Percentiles rank a stretch among this genome's conserved stretches.
phyloP scores from a whole-genome alignment of 2,113 vertebrate species.

The Dinomys branickii region DNA sequence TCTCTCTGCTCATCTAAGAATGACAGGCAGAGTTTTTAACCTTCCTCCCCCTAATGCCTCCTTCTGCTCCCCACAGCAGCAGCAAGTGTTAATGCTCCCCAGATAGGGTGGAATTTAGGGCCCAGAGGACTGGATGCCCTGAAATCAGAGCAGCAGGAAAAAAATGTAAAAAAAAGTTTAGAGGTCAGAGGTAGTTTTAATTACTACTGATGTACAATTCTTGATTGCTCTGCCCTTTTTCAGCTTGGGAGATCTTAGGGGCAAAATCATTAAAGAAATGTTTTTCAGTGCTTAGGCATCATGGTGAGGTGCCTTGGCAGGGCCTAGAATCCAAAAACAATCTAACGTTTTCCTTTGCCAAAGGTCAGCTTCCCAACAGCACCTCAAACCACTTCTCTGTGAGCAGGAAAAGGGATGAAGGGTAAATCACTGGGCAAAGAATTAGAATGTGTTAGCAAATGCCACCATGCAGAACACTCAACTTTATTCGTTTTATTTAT shows the following conservation, averaged over 20 bases:
- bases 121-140: background rate
- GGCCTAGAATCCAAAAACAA: conserved; percentile 26
- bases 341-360: conserved; percentile 40
- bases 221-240: background rate
- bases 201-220: background rate
- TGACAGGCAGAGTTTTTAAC: background rate
- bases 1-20: background rate
- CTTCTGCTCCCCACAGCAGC: background rate
- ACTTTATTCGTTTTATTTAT: conserved; percentile 92
- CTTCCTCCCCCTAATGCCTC: background rate
- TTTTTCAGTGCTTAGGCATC: background rate
- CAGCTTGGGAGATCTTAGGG: background rate
- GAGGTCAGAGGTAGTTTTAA: background rate
- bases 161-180: background rate
- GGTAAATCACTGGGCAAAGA: conserved; percentile 52
- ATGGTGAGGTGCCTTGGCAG: background rate
- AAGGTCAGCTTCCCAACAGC: conserved; percentile 8
- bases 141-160: background rate
- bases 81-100: background rate
- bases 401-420: background rate
- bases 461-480: conserved; percentile 87
- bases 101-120: too few species aligned
- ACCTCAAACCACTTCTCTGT: conserved; percentile 6
- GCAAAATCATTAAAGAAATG: background rate
- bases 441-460: conserved; percentile 78